phyloP scores from a whole-genome alignment of 2,797 vertebrate genomes.

The Pseudochirops cupreus region DNA sequence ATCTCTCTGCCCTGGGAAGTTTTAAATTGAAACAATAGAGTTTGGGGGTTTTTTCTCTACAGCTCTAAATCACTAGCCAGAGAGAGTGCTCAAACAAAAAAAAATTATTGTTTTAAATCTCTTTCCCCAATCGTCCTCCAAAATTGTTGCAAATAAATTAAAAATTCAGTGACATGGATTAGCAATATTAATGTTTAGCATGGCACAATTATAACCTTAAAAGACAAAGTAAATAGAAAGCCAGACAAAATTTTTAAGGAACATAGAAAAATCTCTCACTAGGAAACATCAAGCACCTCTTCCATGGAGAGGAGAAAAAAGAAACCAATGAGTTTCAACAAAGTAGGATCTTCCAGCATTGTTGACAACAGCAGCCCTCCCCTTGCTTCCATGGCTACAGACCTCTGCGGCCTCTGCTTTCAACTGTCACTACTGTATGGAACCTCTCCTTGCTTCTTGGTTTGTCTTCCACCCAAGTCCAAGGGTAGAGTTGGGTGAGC shows the following conservation, averaged over 20 bases:
- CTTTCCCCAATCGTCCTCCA: not conserved
- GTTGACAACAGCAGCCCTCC: not conserved
- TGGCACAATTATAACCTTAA: not conserved
- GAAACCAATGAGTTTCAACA: not conserved
- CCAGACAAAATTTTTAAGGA: not conserved
- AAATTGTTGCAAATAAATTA: not conserved
- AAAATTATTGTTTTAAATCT: not conserved
- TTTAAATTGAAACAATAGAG: not conserved
- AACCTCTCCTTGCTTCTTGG: not conserved
- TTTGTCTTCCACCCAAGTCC: not conserved
- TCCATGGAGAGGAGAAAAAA: not conserved
- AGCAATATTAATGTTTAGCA: not conserved
- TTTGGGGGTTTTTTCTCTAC: not conserved
- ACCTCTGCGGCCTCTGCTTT: not conserved
- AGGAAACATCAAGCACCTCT: not conserved
- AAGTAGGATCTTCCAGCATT: not conserved
- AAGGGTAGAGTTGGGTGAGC: not conserved
- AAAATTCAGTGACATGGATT: not conserved
- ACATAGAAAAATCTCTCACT: not conserved
- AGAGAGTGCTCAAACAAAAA: not conserved
- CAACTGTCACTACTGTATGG: not conserved
- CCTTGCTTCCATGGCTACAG: not conserved
- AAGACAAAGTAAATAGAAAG: not conserved
- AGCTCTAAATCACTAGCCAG: not conserved
- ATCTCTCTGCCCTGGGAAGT: not conserved